Evolutionary conservation across 2,113 vertebrate genomes (phyloP), one percentile per base, ranked within the genome.

Genomic region (Anolis carolinensis): DNA sequence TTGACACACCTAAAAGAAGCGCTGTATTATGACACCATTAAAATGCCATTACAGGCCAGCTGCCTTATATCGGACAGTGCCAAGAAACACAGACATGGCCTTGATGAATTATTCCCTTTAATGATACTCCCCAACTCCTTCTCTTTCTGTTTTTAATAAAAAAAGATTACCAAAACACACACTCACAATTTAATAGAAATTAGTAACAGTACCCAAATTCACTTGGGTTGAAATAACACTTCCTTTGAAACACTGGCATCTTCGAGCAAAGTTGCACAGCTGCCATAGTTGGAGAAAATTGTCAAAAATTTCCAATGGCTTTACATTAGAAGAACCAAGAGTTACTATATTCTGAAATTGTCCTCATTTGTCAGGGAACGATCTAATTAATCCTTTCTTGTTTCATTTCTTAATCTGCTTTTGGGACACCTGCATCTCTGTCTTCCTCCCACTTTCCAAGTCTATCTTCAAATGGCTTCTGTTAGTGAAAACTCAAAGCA

Each of bases 21-120:
- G 72, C 74, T 55, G 88, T 87, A 89, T 93, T 85, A 92, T 85
- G 90, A 89, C 77, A 88, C 48, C 65, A 86, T 90, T 93, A 91
- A 93, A 93, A 92, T 65, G 76, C 50, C 50, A 70, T 94, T 93
- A 90, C 81, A 93, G 89, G 84, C 90, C 91, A 95, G 74, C 81
- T 92, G 82, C 85, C 81, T 90, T 85, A 76, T 2, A 0, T 67
- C 90, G 84, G 92, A 83, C 86, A 87, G 85, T 77, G 25, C 85
- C 86, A 91, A 82, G 3, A 88, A 92, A 80, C 30, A 55, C 92
- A 94, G 86, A 93, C 88, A 89, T 77, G 50, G 79, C 87, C 32
- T 91, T 84, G 86, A 87, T 34, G 79, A 91, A 88, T 90, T 88
- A 44, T 90, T 90, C 84, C 36, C 75, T 92, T 76, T n/a, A 85